Conservation (phyloP, 2,113 vertebrate genomes). For the Notechis scutatus region DNA sequence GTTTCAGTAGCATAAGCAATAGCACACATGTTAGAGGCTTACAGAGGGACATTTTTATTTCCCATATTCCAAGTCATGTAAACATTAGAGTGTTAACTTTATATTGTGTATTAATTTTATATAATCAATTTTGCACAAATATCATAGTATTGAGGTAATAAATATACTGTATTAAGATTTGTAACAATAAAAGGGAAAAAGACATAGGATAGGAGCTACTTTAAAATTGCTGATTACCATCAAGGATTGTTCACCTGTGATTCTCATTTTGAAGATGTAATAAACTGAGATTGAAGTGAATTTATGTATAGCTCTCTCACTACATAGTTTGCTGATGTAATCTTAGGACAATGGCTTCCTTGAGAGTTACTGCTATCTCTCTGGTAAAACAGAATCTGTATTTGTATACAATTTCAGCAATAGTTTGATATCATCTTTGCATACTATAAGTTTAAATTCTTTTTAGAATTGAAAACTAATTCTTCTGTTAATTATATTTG, state of each 20-base stretch:
- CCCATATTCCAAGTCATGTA: background rate
- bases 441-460: background rate
- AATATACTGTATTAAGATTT: background rate
- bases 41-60: background rate
- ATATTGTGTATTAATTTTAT: background rate
- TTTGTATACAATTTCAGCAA: background rate
- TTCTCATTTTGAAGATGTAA: background rate
- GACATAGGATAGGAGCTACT: background rate
- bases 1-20: background rate
- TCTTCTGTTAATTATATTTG: background rate
- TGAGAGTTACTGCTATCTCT: background rate
- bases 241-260: background rate
- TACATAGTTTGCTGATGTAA: background rate
- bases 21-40: background rate
- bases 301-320: constrained; percentile 9
- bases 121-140: background rate
- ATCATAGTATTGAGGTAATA: background rate
- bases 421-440: background rate
- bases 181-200: background rate
- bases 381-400: background rate
- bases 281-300: background rate
- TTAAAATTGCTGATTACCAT: background rate
- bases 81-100: background rate
- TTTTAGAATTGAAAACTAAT: background rate
- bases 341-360: background rate